phyloP scores from a whole-genome alignment of 2,797 vertebrate species.

The Loriculus beryllinus region DNA sequence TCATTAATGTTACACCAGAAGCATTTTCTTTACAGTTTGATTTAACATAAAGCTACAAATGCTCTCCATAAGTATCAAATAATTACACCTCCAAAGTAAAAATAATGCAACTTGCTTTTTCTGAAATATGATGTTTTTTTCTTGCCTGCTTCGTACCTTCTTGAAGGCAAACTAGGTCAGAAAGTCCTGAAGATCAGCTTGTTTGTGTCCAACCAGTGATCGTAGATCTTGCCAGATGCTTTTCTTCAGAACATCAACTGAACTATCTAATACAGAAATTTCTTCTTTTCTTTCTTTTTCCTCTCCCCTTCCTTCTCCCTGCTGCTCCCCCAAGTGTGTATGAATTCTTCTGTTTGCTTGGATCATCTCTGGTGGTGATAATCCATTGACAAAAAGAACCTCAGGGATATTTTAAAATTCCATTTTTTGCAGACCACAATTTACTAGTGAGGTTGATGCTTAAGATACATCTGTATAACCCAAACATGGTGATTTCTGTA shows the following conservation, averaged over 20 bases:
- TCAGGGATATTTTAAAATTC: neutral
- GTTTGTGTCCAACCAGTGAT: neutral
- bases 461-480: neutral
- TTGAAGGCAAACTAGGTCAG: neutral
- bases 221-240: neutral
- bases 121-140: neutral
- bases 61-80: neutral
- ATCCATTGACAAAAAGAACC: neutral
- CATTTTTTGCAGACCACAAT: neutral
- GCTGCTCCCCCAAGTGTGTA: neutral
- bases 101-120: neutral
- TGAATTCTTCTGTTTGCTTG: neutral
- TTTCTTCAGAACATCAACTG: neutral
- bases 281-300: fast-evolving
- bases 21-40: neutral
- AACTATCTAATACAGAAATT: neutral
- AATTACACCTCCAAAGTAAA: neutral
- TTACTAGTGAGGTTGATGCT: neutral
- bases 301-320: no score
- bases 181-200: neutral
- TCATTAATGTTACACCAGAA: neutral
- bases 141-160: neutral
- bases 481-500: neutral
- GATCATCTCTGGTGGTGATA: neutral
- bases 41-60: neutral